Percentiles rank a stretch among this genome's conserved stretches.
phyloP scores from a whole-genome alignment of 2,113 vertebrate species.

The Rhadina sibilatrix region DNA sequence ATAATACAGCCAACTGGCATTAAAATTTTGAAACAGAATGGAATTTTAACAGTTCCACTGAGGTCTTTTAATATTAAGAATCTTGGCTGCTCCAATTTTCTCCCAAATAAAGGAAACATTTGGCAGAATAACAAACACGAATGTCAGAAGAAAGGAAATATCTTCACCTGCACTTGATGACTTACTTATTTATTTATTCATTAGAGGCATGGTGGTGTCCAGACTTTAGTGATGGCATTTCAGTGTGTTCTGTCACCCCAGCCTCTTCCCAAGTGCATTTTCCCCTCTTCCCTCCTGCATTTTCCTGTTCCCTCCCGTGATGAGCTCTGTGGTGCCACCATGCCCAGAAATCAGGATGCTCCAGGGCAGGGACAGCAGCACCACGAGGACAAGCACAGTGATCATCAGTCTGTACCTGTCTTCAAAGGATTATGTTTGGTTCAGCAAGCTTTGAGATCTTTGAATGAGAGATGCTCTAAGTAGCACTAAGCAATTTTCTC shows the following conservation, averaged over 20 bases:
- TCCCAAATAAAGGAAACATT: not conserved
- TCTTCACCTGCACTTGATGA: not conserved
- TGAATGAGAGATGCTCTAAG: slow-evolving; percentile 57
- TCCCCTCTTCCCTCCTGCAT: not conserved
- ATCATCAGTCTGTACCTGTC: slow-evolving; percentile 31
- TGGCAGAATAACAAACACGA: not conserved
- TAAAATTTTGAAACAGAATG: slow-evolving; percentile 5
- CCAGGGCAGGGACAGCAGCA: not conserved
- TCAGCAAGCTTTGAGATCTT: slow-evolving; percentile 50
- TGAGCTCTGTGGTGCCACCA: rapidly evolving
- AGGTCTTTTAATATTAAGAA: not conserved
- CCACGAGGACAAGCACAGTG: not conserved
- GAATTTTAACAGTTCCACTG: not conserved
- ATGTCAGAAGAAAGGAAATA: not conserved
- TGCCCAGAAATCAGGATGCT: not conserved
- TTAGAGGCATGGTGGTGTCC: not conserved
- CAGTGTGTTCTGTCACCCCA: not conserved
- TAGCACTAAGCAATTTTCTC: slow-evolving; percentile 54
- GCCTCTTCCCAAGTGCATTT: not conserved
- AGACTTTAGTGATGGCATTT: not conserved
- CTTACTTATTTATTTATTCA: not conserved
- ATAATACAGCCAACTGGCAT: slow-evolving; percentile 4
- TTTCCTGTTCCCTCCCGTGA: not conserved
- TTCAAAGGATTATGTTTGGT: slow-evolving; percentile 53
- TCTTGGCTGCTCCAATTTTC: not conserved